These are phyloP conservation scores for Astyanax mexicanus DNA, from an alignment of 2,797 vertebrate species.

Conservation along the genomic window DNA sequence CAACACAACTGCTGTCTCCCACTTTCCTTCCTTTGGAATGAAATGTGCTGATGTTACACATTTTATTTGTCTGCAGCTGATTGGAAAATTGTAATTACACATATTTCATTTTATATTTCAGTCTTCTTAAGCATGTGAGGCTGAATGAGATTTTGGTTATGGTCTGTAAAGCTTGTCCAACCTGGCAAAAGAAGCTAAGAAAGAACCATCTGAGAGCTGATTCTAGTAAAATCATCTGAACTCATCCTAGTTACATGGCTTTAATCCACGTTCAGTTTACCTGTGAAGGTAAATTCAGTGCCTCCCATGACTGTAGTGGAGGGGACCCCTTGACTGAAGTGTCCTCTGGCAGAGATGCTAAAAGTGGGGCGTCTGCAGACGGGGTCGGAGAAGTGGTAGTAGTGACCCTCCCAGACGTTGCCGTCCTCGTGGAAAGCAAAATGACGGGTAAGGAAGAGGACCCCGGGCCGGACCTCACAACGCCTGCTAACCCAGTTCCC, in stretches of 20 bases:
- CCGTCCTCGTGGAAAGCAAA: constrained; percentile 87
- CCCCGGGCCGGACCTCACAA: constrained; percentile 87
- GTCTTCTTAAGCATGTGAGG: no score
- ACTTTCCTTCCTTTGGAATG: no score
- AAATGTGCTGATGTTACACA: no score
- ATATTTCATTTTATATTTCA: no score
- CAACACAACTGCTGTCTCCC: no score
- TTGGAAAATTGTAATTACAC: no score
- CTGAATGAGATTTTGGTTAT: neutral
- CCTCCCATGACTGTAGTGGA: constrained; percentile 84
- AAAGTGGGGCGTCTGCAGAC: constrained; percentile 88
- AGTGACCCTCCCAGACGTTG: constrained; percentile 87
- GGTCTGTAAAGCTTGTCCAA: neutral
- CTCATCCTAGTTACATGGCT: neutral
- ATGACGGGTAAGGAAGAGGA: constrained; percentile 88
- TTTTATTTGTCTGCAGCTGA: no score
- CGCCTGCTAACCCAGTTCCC: constrained; percentile 90
- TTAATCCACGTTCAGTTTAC: constrained; percentile 62
- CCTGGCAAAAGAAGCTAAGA: neutral
- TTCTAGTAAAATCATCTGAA: neutral
- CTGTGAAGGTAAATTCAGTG: constrained; percentile 89
- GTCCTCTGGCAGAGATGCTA: constrained; percentile 85
- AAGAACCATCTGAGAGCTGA: neutral
- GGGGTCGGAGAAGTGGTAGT: constrained; percentile 88
- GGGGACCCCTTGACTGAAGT: constrained; percentile 83